Evolutionary conservation across 2,888 invertebrate species (phyloP).

Genomic region (Tenthredo scrophulariae): DNA sequence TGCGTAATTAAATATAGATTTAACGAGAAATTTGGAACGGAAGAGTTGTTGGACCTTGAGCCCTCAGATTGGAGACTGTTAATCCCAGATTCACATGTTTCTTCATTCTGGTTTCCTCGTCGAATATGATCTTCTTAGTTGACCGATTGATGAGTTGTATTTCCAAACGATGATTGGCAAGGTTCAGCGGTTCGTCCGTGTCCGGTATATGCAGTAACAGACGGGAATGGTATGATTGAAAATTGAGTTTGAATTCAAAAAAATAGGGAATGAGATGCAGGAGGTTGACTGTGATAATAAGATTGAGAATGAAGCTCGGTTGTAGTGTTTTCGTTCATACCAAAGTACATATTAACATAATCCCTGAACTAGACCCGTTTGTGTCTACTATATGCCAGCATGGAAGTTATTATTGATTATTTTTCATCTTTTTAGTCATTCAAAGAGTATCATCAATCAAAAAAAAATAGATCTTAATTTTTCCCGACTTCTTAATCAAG

Average conservation of each 20-base stretch:
- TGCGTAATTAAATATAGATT: slow-evolving; percentile 21
- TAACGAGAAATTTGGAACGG: background rate
- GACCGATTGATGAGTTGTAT: background rate
- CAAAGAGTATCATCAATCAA: background rate
- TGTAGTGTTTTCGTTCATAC: slow-evolving; percentile 24
- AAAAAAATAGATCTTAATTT: background rate
- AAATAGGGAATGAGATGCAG: slow-evolving; percentile 55
- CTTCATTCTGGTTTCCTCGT: background rate
- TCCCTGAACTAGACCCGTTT: too few relatives aligned
- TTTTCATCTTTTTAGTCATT: background rate
- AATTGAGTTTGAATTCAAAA: background rate
- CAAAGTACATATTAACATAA: background rate
- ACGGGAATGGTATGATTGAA: slow-evolving; percentile 5
- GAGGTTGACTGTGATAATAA: slow-evolving; percentile 74
- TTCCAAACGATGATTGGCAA: background rate
- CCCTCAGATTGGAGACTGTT: background rate
- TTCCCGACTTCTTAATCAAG: background rate
- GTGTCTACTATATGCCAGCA: background rate
- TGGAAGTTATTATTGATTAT: background rate
- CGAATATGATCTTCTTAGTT: background rate
- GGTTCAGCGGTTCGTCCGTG: background rate
- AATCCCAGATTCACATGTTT: background rate
- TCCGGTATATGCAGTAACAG: slow-evolving; percentile 7
- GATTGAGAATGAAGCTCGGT: slow-evolving; percentile 57
- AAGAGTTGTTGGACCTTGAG: slow-evolving; percentile 7